Evolutionary conservation across 2,797 vertebrate species (phyloP).

Genomic region (Myotis pilosus): DNA sequence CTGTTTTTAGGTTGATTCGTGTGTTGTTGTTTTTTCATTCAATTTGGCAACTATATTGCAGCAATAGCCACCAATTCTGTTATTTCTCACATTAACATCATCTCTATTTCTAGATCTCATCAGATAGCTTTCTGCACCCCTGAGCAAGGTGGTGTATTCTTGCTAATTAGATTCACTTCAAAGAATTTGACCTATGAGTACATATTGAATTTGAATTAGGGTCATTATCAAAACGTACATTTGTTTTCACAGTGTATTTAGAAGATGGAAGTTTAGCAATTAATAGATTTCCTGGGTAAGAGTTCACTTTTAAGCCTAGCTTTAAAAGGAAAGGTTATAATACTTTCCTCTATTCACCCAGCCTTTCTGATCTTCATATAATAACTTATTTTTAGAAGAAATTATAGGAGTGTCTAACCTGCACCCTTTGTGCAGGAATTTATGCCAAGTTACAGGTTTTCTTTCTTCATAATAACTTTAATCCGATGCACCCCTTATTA

Average conservation of each 20-base stretch:
- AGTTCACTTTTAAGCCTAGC: constrained; percentile 45
- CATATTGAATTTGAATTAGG: neutral
- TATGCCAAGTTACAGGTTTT: constrained; percentile 76
- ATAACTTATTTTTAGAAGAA: constrained; percentile 72
- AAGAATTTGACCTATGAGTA: neutral
- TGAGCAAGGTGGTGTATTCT: neutral
- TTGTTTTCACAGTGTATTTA: constrained; percentile 56
- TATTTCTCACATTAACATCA: neutral
- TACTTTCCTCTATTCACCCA: neutral
- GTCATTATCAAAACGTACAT: constrained; percentile 40
- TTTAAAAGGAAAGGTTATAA: constrained; percentile 29
- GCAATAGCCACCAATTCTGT: neutral
- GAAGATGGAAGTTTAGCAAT: constrained; percentile 52
- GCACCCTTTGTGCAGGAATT: constrained; percentile 69
- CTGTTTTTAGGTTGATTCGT: neutral
- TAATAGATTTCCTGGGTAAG: constrained; percentile 58
- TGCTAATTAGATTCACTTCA: constrained; percentile 48
- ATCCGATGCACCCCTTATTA: constrained; percentile 63
- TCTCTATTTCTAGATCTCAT: neutral
- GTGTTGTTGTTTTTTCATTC: neutral
- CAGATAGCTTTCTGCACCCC: neutral
- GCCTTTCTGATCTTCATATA: constrained; percentile 63
- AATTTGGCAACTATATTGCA: neutral
- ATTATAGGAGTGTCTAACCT: constrained; percentile 66
- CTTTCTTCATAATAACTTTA: constrained; percentile 75